phyloP scores from a whole-genome alignment of 2,113 vertebrate genomes.

The Oriolus oriolus region DNA sequence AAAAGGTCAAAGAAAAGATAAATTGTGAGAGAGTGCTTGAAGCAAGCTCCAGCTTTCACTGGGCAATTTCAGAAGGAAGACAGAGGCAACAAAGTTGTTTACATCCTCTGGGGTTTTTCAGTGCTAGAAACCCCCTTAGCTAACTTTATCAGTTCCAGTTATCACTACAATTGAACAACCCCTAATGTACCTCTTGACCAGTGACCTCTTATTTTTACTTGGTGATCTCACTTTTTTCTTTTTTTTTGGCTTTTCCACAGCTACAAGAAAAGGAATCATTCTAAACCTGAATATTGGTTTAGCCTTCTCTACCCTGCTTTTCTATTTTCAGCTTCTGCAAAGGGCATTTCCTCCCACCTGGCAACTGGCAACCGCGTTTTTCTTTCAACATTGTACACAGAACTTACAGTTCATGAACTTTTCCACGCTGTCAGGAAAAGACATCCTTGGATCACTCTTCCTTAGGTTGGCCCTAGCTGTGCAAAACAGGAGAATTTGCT shows the following conservation, averaged over 20 bases:
- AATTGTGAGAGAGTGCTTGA: slow-evolving; percentile 16
- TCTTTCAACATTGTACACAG: background rate
- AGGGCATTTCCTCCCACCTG: background rate
- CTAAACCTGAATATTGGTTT: background rate
- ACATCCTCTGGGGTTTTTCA: background rate
- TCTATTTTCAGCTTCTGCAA: background rate
- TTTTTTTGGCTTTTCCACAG: background rate
- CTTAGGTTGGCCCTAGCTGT: background rate
- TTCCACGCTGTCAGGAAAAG: background rate
- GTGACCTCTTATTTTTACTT: background rate
- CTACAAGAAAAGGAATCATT: background rate
- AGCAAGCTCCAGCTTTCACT: background rate
- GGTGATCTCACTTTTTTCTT: background rate
- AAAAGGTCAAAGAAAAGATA: slow-evolving; percentile 30
- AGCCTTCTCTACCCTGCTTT: background rate
- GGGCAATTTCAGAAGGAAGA: slow-evolving; percentile 10
- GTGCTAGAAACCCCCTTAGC: background rate
- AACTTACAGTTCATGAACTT: background rate
- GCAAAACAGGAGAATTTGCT: background rate
- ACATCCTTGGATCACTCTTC: background rate
- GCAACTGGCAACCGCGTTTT: background rate
- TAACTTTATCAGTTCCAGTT: slow-evolving; percentile 4
- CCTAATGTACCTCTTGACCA: slow-evolving; percentile 13
- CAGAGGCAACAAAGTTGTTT: background rate
- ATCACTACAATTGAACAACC: background rate